These are phyloP conservation scores for Heterocephalus glaber DNA, from an alignment of 2,113 vertebrate genomes.

Conservation along the genomic window DNA sequence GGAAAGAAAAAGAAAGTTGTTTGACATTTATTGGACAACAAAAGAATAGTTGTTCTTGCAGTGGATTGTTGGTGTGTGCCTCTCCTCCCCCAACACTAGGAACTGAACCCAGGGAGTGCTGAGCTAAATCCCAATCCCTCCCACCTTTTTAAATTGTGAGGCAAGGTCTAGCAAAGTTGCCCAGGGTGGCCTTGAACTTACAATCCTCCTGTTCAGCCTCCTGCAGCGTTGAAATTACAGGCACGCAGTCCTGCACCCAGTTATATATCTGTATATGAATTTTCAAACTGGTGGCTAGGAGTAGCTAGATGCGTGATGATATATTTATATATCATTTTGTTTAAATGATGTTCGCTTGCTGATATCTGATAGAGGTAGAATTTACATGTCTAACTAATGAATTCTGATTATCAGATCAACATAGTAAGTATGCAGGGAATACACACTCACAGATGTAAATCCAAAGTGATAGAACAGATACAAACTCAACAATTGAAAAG, in stretches of 20 bases:
- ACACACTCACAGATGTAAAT: not conserved
- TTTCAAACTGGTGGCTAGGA: not conserved
- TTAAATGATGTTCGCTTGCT: slow-evolving; percentile 11
- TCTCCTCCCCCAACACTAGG: not conserved
- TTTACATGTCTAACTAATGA: not conserved
- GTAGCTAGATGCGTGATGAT: not conserved
- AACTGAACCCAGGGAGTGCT: not conserved
- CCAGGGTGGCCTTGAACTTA: not conserved
- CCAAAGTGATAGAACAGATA: not conserved
- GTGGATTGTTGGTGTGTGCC: not conserved
- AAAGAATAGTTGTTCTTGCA: not conserved
- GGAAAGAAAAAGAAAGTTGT: not conserved
- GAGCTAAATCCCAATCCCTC: not conserved
- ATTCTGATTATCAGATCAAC: not conserved
- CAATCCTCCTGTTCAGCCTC: not conserved
- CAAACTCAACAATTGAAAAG: slow-evolving; percentile 17
- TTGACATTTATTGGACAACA: slow-evolving; percentile 27
- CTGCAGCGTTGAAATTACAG: not conserved
- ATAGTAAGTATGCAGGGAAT: not conserved
- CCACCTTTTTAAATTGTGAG: not conserved
- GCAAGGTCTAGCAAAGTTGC: not conserved
- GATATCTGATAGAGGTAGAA: not conserved
- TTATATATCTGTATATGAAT: not conserved
- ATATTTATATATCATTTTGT: slow-evolving; percentile 16
- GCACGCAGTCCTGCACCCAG: not conserved